A percentile compares a stretch with the other conserved stretches of the same genome.
These are phyloP conservation scores for Drosophila teissieri DNA, from an alignment of 1,140 invertebrate genomes.

Conservation along the genomic window DNA sequence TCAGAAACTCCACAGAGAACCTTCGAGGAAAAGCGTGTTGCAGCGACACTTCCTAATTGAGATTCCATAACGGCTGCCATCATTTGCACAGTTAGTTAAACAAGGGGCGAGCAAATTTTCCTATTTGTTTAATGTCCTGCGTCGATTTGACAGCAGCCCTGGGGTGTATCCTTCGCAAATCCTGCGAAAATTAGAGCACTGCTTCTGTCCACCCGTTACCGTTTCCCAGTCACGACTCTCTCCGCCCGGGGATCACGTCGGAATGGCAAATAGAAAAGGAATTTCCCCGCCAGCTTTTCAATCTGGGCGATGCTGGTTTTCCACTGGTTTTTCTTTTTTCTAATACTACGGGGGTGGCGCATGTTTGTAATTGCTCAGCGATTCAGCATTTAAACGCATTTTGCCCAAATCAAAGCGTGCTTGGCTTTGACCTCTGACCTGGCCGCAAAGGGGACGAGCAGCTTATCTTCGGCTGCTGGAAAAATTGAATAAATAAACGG, in stretches of 20 bases:
- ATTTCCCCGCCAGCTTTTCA: slow-evolving; percentile 48
- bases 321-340: slow-evolving; percentile 7
- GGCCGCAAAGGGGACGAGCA: background rate
- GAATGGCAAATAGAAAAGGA: slow-evolving; percentile 67
- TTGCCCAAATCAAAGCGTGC: slow-evolving; percentile 51
- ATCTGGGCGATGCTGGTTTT: slow-evolving; percentile 14
- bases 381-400: slow-evolving; percentile 48
- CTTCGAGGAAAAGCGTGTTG: slow-evolving; percentile 7
- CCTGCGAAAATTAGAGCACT: slow-evolving; percentile 10
- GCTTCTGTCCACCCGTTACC: slow-evolving; percentile 12
- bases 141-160: slow-evolving; percentile 48
- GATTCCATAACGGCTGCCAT: slow-evolving; percentile 59
- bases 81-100: slow-evolving; percentile 80
- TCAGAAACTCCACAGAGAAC: background rate
- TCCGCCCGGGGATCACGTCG: slow-evolving; percentile 55
- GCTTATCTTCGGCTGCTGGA: slow-evolving; percentile 23
- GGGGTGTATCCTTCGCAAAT: background rate
- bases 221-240: slow-evolving; percentile 55
- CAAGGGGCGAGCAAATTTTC: slow-evolving; percentile 48
- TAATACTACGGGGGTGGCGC: slow-evolving; percentile 10
- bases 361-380: slow-evolving; percentile 61
- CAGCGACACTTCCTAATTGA: slow-evolving; percentile 66
- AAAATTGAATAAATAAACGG: slow-evolving; percentile 38
- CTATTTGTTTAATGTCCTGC: slow-evolving; percentile 69
- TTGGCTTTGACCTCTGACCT: slow-evolving; percentile 11